Evolutionary conservation across 2,113 vertebrate species (phyloP).

Genomic region (Cichladusa arquata): DNA sequence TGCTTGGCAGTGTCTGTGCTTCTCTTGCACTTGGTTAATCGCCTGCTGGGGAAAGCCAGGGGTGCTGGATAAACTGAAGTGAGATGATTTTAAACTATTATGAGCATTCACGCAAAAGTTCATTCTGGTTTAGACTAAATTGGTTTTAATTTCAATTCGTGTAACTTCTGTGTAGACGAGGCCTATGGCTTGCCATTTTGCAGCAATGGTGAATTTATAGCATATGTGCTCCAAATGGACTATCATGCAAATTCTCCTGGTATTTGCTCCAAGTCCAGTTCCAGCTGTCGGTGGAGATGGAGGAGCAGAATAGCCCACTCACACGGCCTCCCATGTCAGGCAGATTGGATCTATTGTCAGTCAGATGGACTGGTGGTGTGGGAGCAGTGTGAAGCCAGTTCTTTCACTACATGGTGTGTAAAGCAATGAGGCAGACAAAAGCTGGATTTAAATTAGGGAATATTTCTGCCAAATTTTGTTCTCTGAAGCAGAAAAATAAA

Average conservation of each 20-base stretch:
- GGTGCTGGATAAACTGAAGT: background rate
- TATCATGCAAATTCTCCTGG: conserved; percentile 52
- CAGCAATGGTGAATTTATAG: conserved; percentile 9
- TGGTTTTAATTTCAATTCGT: conserved; percentile 43
- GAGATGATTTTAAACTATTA: background rate
- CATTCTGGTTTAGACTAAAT: conserved; percentile 28
- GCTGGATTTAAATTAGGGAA: conserved; percentile 50
- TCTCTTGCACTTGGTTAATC: background rate
- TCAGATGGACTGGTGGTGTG: conserved; percentile 62
- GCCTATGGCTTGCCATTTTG: conserved; percentile 17
- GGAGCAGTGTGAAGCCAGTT: conserved; percentile 64
- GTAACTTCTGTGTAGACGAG: background rate
- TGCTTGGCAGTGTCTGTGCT: background rate
- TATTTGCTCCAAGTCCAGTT: conserved; percentile 39
- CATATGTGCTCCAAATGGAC: conserved; percentile 35
- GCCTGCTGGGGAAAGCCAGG: background rate
- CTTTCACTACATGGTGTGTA: conserved; percentile 53
- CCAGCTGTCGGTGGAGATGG: conserved; percentile 44
- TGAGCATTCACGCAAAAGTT: background rate
- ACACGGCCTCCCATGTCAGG: conserved; percentile 39
- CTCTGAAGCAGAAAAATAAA: conserved; percentile 55
- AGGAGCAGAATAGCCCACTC: conserved; percentile 23
- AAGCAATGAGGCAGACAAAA: conserved; percentile 58
- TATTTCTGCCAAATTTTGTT: conserved; percentile 58
- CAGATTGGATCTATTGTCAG: conserved; percentile 62